These are phyloP conservation scores for Brachirus orientalis DNA, from an alignment of 2,113 vertebrate species.

Conservation along the genomic window DNA sequence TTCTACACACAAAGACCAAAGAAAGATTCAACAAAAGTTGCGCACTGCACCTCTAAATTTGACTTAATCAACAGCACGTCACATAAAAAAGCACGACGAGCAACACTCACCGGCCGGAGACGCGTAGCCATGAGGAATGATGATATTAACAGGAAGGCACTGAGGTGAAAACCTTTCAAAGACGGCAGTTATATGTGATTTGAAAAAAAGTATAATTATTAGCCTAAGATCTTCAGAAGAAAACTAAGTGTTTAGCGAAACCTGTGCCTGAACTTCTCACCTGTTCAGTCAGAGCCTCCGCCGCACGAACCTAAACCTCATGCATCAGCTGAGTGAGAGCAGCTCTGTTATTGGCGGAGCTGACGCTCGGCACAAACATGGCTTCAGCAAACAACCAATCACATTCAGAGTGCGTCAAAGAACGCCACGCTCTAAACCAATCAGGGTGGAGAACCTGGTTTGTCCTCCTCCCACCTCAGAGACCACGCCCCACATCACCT, in stretches of 20 bases:
- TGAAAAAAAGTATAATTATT: background rate
- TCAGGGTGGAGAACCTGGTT: background rate
- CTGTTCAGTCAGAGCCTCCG: background rate
- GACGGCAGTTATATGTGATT: background rate
- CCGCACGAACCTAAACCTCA: conserved; percentile 8
- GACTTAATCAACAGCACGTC: no score
- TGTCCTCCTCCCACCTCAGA: background rate
- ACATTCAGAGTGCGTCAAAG: conserved; percentile 59
- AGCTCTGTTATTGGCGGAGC: conserved; percentile 64
- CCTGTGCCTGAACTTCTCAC: background rate
- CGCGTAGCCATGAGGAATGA: conserved; percentile 77
- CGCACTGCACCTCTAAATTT: no score
- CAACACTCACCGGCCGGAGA: conserved; percentile 80
- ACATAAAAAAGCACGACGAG: no score
- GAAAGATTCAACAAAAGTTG: no score
- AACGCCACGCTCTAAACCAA: conserved; percentile 70
- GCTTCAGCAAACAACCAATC: conserved; percentile 59
- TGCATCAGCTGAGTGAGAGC: conserved; percentile 69
- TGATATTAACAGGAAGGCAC: background rate
- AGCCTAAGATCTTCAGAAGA: background rate
- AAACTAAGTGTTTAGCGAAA: no score
- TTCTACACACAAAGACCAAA: no score
- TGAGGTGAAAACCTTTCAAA: background rate
- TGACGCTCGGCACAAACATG: background rate
- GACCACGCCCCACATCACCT: conserved; percentile 29